Evolutionary conservation across 1,140 invertebrate genomes (phyloP), one percentile per base, ranked within the genome.

Genomic region (Agraylea sexmaculata): DNA sequence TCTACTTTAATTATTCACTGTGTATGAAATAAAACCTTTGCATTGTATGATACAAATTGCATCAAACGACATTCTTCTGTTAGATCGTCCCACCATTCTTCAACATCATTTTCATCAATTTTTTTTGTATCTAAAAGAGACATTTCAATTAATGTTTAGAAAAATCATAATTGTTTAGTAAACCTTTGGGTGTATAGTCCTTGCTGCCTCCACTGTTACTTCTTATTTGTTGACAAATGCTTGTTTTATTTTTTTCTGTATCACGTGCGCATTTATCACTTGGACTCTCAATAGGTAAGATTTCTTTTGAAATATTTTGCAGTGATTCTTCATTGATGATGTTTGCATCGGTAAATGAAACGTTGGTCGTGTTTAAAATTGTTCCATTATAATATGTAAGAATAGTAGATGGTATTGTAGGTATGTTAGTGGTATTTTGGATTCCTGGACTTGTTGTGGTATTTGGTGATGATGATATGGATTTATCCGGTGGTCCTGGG

Each of bases 51-150:
- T 10, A 68, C 64, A 13, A 80, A 56, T 25, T 75, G 66, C 73
- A 83, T 77, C 16, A 83, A 56, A 45, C 78, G 61, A 51, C 80
- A 83, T 42, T 80, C 74, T 47, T 74, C 73, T n/a, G 68, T 73
- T 7, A 79, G 59, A 49, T 77, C 73, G 34, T 75, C 69, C 79
- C 79, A 82, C 78, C 78, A 73, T 46, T 67, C 68, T 53, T 72
- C 69, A 50, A 73, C 59, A 32, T 73, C 65, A 25, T 58, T 60
- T 50, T 60, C 56, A 32, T 46, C 49, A 18, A 21, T 16, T 33
- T 45, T 49, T 22, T 41, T 41, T 17, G 23, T 21, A 23, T 39
- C 46, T 48, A 31, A 36, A 43, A 35, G 12, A 4, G 23, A 37
- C 11, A 21, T 19, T 5, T 7, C 12, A 33, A 18, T 33, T 16